Evolutionary conservation across 2,113 vertebrate species (phyloP).

Genomic region (Bubo scandiacus): DNA sequence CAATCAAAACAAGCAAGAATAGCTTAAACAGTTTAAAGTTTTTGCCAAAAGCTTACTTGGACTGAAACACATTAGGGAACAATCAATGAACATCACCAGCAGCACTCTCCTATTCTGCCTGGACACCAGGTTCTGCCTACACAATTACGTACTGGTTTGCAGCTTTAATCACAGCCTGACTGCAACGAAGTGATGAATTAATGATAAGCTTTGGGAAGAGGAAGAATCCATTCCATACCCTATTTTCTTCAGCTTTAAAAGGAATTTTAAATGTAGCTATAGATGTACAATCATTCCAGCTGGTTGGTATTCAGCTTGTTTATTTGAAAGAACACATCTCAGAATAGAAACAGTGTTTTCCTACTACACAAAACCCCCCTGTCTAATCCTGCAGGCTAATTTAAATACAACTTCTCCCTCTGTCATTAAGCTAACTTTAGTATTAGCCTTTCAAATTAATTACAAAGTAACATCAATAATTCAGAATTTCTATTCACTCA

Average conservation of each 20-base stretch:
- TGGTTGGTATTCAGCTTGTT: neutral
- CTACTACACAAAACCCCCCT: neutral
- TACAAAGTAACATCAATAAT: neutral
- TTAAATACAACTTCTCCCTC: neutral
- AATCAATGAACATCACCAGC: neutral
- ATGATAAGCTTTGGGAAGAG: neutral
- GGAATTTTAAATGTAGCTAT: neutral
- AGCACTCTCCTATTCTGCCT: neutral
- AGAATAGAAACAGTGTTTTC: constrained; percentile 39
- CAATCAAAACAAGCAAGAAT: neutral
- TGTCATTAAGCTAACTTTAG: neutral
- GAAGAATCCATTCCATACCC: neutral
- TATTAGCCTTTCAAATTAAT: constrained; percentile 5
- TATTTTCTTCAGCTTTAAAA: constrained; percentile 25
- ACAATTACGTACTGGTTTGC: neutral
- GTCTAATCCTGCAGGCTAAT: neutral
- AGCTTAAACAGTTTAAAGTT: neutral
- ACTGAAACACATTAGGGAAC: neutral
- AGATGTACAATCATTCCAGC: constrained; percentile 24
- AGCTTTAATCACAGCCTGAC: constrained; percentile 34
- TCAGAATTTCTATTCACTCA: neutral
- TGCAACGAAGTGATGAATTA: constrained; percentile 35
- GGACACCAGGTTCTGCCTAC: neutral
- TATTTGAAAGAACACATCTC: constrained; percentile 11
- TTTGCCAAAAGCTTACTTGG: neutral